Percentiles rank a stretch among this genome's conserved stretches.
These are phyloP conservation scores for Ornithoptera priamus DNA, from an alignment of 2,888 invertebrate genomes.

Conservation along the genomic window DNA sequence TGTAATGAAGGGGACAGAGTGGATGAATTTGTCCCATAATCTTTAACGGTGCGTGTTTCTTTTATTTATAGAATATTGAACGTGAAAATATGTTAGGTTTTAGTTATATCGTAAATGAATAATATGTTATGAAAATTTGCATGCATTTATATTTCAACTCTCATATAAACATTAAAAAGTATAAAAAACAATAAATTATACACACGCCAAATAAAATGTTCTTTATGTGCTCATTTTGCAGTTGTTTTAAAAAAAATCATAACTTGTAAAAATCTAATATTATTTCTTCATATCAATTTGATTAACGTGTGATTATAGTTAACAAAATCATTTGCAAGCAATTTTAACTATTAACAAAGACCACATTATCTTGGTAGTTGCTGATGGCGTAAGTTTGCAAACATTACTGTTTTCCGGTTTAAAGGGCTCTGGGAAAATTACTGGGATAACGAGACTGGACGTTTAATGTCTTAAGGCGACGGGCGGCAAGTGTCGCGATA, in stretches of 20 bases:
- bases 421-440: too few relatives aligned
- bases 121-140: neutral
- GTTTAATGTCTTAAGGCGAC: too few relatives aligned
- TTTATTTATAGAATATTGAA: constrained; percentile 6
- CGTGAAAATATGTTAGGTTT: neutral
- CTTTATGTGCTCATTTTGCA: too few relatives aligned
- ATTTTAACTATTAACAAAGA: neutral
- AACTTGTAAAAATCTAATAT: too few relatives aligned
- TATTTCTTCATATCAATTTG: too few relatives aligned
- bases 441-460: too few relatives aligned
- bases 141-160: neutral
- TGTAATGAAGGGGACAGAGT: constrained; percentile 37
- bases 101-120: neutral
- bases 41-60: constrained; percentile 31
- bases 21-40: constrained; percentile 41
- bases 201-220: too few relatives aligned
- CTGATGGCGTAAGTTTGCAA: neutral
- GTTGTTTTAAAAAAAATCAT: too few relatives aligned
- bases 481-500: too few relatives aligned
- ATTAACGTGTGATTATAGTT: neutral
- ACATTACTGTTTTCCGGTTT: too few relatives aligned
- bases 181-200: too few relatives aligned
- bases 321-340: neutral
- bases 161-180: too few relatives aligned
- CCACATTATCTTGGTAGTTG: neutral